Conservation (phyloP, 2,113 vertebrate species). For the Psittacus erithacus region DNA sequence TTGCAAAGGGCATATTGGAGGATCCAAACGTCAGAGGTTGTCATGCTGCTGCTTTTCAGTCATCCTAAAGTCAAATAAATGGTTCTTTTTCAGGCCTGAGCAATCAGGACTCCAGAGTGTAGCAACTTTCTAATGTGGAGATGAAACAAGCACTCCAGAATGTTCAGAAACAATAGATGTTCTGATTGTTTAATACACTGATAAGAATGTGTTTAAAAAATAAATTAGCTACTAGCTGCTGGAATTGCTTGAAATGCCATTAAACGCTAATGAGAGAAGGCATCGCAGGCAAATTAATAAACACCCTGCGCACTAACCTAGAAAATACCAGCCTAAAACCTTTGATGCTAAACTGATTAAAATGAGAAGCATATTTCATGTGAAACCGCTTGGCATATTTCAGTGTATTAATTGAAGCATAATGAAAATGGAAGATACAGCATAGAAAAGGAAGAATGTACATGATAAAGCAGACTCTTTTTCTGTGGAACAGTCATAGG, state of each 20-base stretch:
- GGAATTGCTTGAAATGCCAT: conserved; percentile 63
- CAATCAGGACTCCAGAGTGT: not conserved
- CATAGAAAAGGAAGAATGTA: not conserved
- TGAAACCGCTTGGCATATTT: conserved; percentile 32
- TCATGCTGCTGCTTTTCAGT: not conserved
- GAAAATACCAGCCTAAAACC: conserved; percentile 57
- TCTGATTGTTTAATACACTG: conserved; percentile 51
- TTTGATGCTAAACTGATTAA: conserved; percentile 71
- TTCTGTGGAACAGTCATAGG: not conserved
- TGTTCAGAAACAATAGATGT: conserved; percentile 40
- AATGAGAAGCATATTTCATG: conserved; percentile 60
- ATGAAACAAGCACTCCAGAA: conserved; percentile 29
- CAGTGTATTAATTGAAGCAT: conserved; percentile 55
- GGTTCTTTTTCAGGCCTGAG: not conserved
- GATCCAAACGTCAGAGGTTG: not conserved
- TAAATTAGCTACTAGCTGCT: conserved; percentile 42
- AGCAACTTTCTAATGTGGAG: conserved; percentile 17
- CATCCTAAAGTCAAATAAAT: not conserved
- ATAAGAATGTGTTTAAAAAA: conserved; percentile 61
- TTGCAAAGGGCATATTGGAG: not conserved
- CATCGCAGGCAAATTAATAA: conserved; percentile 71
- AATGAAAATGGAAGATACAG: conserved; percentile 47
- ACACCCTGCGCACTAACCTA: conserved; percentile 46
- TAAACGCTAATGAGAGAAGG: conserved; percentile 67
- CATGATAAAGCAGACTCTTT: not conserved